Conservation (phyloP, 2,797 vertebrate species). For the Coendou prehensilis region DNA sequence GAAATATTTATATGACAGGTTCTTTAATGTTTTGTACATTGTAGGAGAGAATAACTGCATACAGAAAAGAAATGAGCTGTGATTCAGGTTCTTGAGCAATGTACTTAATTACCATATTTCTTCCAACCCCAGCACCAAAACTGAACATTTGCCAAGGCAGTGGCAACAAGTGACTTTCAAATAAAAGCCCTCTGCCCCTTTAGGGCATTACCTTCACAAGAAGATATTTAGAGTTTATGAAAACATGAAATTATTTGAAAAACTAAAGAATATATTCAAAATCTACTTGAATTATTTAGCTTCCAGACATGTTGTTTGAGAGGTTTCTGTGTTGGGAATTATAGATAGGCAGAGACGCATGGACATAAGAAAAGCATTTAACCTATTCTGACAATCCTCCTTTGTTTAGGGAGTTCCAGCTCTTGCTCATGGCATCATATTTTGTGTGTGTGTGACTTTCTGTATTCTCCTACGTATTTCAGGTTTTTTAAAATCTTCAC, state of each 20-base stretch:
- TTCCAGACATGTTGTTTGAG: neutral
- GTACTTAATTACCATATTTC: constrained; percentile 78
- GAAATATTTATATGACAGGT: constrained; percentile 88
- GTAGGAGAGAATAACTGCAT: constrained; percentile 81
- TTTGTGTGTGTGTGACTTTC: neutral
- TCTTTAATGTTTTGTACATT: constrained; percentile 79
- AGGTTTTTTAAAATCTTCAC: neutral
- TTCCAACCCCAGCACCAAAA: constrained; percentile 5
- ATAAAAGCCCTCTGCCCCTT: constrained; percentile 32
- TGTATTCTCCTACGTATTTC: neutral
- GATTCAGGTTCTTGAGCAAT: constrained; percentile 68
- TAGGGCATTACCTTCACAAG: neutral
- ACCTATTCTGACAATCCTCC: neutral
- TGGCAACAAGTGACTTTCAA: constrained; percentile 10
- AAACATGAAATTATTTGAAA: constrained; percentile 37
- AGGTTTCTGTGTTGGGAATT: constrained; percentile 3
- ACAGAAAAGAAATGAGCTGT: constrained; percentile 68
- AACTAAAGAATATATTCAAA: constrained; percentile 11
- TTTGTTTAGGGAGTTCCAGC: constrained; percentile 33
- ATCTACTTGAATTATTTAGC: constrained; percentile 46
- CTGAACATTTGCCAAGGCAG: neutral
- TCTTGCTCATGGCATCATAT: neutral
- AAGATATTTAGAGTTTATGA: neutral
- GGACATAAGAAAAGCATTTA: neutral
- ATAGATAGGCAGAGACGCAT: neutral